Base-by-base conservation (phyloP, 2,888 invertebrate genomes). In the Lepas anatifera region DNA sequence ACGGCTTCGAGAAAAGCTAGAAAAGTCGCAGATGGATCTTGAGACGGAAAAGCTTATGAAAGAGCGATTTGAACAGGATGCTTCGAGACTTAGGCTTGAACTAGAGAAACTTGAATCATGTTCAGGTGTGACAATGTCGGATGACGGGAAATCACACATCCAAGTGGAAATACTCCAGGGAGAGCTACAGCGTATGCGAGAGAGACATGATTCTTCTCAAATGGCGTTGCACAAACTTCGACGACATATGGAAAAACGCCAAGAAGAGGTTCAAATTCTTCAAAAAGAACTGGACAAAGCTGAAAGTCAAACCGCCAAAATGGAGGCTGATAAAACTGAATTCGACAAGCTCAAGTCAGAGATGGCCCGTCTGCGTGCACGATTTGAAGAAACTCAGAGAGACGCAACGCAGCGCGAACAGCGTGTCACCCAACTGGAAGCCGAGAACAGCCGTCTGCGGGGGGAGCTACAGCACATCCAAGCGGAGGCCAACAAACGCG, bases 1-100 rank as follows among this genome's bases (percentile, higher is more conserved):
- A 46, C 72, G 72, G 37, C 68, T 73, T 35, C 72, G 71, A 48
- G 74, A 74, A 32, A 74, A 72, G 75, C 81, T 92, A 77, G 91
- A 92, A 80, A 90, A 90, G 83, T 87, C 89, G 3, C 84, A 89
- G 71, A 84, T 88, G 77, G 92, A 93, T 77, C 81, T 92, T 79
- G 90, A 90, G 77, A 84, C 89, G 76, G 75, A 76, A 39, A 73
- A 74, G 39, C 75, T 75, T 16, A 85, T 88, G 71, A 83, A 89
- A 77, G 75, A 76, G 41, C 89, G 89, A 80, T 83, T 84, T 70
- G 87, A 87, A 75, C 86, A 86, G 78, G 87, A 87, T 78, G 85
- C 85, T 71, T 82, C 83, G 75, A 84, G 86, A 77, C 83, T 87
- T 74, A 85, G 87, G 73, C 84, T 85, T 76, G 89, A 88, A 80